A percentile compares a stretch with the other conserved stretches of the same genome.
Evolutionary conservation across 2,888 invertebrate species (phyloP).

Genomic region (Mythimna loreyi): DNA sequence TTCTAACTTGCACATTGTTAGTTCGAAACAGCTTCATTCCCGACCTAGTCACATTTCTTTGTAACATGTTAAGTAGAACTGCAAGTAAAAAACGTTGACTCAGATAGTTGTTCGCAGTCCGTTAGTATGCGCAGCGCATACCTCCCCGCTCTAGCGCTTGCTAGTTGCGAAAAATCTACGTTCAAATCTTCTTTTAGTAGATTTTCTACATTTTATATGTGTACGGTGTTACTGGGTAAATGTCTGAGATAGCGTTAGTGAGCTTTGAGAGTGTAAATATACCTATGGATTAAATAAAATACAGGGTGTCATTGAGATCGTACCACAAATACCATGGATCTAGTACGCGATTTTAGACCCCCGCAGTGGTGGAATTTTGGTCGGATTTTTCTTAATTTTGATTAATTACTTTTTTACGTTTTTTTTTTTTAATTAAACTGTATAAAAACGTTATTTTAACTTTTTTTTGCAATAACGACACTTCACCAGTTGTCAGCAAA

Average conservation of each 20-base stretch:
- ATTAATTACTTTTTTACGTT: too few species aligned
- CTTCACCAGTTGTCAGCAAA: too few species aligned
- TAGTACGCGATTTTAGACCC: too few species aligned
- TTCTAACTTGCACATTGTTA: background rate
- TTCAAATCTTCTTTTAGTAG: conserved; percentile 55
- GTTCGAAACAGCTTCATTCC: conserved; percentile 24
- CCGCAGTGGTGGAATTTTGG: too few species aligned
- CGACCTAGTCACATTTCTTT: conserved; percentile 14
- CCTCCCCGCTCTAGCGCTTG: conserved; percentile 39
- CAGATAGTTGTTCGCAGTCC: conserved; percentile 22
- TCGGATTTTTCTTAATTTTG: too few species aligned
- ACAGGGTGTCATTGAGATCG: too few species aligned
- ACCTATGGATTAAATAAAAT: too few species aligned
- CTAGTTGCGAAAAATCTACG: conserved; percentile 53
- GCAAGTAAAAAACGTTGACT: conserved; percentile 38
- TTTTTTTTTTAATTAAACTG: too few species aligned
- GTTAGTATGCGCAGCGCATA: conserved; percentile 59
- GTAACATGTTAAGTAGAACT: conserved; percentile 34
- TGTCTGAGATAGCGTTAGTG: conserved; percentile 9
- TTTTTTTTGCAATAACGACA: too few species aligned
- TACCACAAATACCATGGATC: too few species aligned
- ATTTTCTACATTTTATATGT: conserved; percentile 19
- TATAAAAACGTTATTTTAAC: too few species aligned
- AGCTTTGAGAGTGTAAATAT: conserved; percentile 5
- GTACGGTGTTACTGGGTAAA: conserved; percentile 8